These are phyloP conservation scores for Conops quadrifasciatus DNA, from an alignment of 2,888 invertebrate genomes.

Conservation along the genomic window DNA sequence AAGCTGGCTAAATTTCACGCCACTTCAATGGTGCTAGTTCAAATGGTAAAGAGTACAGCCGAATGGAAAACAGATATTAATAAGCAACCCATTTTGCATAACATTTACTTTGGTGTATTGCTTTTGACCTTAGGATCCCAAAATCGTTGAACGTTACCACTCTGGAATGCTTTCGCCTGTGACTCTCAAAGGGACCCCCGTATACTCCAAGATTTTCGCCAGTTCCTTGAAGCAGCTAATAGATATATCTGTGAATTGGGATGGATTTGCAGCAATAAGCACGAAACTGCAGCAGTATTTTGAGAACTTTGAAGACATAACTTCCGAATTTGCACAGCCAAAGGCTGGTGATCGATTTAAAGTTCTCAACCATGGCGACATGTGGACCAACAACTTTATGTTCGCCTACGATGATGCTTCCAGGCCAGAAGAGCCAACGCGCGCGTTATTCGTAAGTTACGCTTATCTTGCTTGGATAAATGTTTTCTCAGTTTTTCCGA, in stretches of 20 bases:
- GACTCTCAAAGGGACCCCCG: conserved; percentile 49
- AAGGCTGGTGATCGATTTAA: conserved; percentile 46
- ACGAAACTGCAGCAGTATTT: conserved; percentile 54
- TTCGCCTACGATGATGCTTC: conserved; percentile 59
- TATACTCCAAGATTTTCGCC: conserved; percentile 50
- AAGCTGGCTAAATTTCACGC: conserved; percentile 69
- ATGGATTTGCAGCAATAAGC: conserved; percentile 53
- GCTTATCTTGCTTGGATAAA: neutral
- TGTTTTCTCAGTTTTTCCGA: neutral
- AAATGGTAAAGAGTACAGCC: conserved; percentile 60
- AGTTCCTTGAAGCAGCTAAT: conserved; percentile 52
- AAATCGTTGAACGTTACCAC: conserved; percentile 50
- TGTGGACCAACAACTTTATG: conserved; percentile 68
- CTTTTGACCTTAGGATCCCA: conserved; percentile 49
- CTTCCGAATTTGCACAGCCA: conserved; percentile 50
- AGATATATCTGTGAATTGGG: conserved; percentile 47
- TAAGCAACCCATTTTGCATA: neutral
- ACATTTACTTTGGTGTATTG: neutral
- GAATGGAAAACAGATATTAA: neutral
- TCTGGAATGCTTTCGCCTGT: conserved; percentile 56
- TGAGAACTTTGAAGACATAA: conserved; percentile 54
- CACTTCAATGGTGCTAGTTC: conserved; percentile 67
- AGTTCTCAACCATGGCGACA: conserved; percentile 68
- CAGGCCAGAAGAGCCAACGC: conserved; percentile 55
- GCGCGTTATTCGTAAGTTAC: conserved; percentile 61